Evolutionary conservation across 2,888 invertebrate genomes (phyloP), one percentile per base, ranked within the genome.

Genomic region (Drosophila anomalipes): DNA sequence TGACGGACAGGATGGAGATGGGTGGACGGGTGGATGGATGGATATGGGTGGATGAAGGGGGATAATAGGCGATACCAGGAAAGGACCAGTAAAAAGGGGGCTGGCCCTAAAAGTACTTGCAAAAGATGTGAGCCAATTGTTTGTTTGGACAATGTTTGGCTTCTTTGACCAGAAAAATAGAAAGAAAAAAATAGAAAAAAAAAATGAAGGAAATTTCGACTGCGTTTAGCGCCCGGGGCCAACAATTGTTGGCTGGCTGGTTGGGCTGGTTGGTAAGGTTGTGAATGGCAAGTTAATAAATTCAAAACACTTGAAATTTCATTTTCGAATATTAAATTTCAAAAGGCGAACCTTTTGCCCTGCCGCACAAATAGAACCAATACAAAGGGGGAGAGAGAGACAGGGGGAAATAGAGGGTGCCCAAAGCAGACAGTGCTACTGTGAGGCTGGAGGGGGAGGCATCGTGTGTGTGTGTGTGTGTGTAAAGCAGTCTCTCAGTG

Each of bases 261-360:
- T 32, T 32, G 32, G 32, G 9, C n/a, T 19, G 35, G 32, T 37
- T 37, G 37, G 37, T 22, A 49, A 67, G 44, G 57, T 58, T 47
- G 54, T 60, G 64, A 68, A 76, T 65, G 70, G 59, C 68, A 63
- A 77, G 77, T 77, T 81, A 78, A 86, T 86, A 84, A 86, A 86
- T 86, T 84, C 84, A 89, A 86, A 84, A 75, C 86, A 85, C 85
- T 86, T 83, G 75, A 73, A 78, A 82, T 82, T 81, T 75, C 73
- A 83, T 86, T 82, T 85, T 77, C 66, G 72, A 65, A 78, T 85
- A 87, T 83, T 83, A 79, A 81, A 78, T 81, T 81, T 80, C 71
- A 61, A 71, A 80, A 67, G 70, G 68, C 52, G 60, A 63, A 53
- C 52, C 64, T 52, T 54, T 53, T 66, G 62, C 54, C 52, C 26